Conservation (phyloP, 2,888 invertebrate species). For the Cephus spinipes region DNA sequence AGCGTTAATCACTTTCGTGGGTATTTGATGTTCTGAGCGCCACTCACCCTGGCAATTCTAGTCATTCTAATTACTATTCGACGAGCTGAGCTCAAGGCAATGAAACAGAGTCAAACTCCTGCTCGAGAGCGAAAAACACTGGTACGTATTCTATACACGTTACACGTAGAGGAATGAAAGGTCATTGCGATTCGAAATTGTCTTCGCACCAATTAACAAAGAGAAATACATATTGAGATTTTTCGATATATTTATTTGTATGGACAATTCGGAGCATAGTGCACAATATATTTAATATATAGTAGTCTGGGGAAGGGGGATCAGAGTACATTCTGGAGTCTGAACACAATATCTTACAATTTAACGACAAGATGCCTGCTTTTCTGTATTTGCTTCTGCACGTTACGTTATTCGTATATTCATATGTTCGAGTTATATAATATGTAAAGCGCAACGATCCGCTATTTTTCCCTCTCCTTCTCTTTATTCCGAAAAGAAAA, state of each 20-base stretch:
- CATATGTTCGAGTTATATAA: conserved; percentile 56
- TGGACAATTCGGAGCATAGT: conserved; percentile 64
- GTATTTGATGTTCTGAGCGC: background rate
- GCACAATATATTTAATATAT: conserved; percentile 62
- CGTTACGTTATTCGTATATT: conserved; percentile 54
- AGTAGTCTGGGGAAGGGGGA: conserved; percentile 49
- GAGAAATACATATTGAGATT: conserved; percentile 26
- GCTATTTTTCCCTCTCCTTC: conserved; percentile 30
- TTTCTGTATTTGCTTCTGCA: conserved; percentile 60
- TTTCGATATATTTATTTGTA: conserved; percentile 64
- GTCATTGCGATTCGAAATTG: background rate
- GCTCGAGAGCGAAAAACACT: background rate
- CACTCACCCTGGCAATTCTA: background rate
- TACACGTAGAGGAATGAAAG: background rate
- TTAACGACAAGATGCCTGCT: conserved; percentile 63
- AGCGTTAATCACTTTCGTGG: background rate
- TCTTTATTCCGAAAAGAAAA: conserved; percentile 12
- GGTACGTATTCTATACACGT: background rate
- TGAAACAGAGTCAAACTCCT: background rate
- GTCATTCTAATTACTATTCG: background rate
- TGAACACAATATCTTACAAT: conserved; percentile 64
- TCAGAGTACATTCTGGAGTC: conserved; percentile 63
- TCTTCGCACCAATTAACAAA: background rate
- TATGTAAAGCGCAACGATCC: conserved; percentile 56
- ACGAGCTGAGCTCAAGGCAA: background rate